A percentile compares a stretch with the other conserved stretches of the same genome.
Evolutionary conservation across 2,888 invertebrate species (phyloP).

Genomic region (Oxytorus armatus): DNA sequence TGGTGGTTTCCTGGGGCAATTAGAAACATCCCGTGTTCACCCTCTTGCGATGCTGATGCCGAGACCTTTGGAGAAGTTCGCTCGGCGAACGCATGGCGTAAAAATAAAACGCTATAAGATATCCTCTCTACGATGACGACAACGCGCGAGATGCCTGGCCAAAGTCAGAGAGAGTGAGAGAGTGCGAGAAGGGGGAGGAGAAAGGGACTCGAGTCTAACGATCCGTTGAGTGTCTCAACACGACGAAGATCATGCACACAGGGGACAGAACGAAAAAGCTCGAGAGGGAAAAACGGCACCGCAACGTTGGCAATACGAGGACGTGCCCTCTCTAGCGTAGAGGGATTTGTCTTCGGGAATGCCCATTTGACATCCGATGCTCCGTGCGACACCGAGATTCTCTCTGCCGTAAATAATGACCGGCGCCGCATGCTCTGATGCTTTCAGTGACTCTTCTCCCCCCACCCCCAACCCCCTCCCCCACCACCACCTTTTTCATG

Average conservation of each 20-base stretch:
- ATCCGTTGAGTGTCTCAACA: conserved; percentile 78
- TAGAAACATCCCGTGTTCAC: conserved; percentile 60
- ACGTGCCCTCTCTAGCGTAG: conserved; percentile 44
- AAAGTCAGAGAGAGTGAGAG: conserved; percentile 50
- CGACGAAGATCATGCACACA: conserved; percentile 68
- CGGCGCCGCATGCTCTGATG: conserved; percentile 62
- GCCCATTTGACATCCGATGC: conserved; percentile 80
- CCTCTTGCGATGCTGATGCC: conserved; percentile 32
- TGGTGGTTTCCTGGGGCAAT: conserved; percentile 72
- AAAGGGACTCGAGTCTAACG: conserved; percentile 73
- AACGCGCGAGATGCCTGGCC: conserved; percentile 50
- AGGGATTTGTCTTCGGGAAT: conserved; percentile 79
- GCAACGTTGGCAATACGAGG: conserved; percentile 29
- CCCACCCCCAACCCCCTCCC: too few relatives aligned
- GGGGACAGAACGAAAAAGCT: conserved; percentile 46
- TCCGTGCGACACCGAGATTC: conserved; percentile 69
- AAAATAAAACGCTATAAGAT: conserved; percentile 73
- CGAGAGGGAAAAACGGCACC: conserved; percentile 12
- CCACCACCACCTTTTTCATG: too few relatives aligned
- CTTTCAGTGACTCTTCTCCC: conserved; percentile 11
- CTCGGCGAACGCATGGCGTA: conserved; percentile 53
- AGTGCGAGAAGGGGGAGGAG: neutral
- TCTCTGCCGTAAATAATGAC: conserved; percentile 68
- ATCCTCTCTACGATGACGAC: conserved; percentile 31
- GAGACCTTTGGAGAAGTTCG: conserved; percentile 26